Conservation (phyloP, 1,140 invertebrate genomes). For the Drosophila auraria region DNA sequence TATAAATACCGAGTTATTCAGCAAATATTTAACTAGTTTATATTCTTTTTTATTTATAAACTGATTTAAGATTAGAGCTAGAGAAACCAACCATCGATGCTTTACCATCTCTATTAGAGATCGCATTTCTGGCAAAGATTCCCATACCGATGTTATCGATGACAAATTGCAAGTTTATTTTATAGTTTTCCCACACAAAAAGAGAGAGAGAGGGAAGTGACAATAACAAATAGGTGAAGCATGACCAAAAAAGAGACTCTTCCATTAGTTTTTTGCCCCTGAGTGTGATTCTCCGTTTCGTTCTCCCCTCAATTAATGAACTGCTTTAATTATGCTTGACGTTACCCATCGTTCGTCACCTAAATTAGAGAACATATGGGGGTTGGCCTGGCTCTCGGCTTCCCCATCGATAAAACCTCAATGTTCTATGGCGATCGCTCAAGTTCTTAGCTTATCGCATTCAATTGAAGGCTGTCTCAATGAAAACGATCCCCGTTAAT, state of each 20-base stretch:
- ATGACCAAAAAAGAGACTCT: constrained; percentile 26
- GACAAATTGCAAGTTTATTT: constrained; percentile 21
- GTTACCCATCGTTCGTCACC: constrained; percentile 18
- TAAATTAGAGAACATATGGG: constrained; percentile 27
- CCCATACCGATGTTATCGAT: neutral
- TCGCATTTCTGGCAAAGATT: neutral
- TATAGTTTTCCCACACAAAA: neutral
- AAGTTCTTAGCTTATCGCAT: constrained; percentile 39
- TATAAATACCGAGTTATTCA: no score
- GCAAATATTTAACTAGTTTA: no score
- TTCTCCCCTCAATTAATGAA: constrained; percentile 37
- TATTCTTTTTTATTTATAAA: no score
- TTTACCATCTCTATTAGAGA: constrained; percentile 1
- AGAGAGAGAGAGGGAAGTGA: neutral
- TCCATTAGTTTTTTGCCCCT: constrained; percentile 12
- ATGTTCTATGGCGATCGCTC: constrained; percentile 6
- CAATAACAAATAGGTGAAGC: constrained; percentile 30
- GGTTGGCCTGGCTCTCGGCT: constrained; percentile 1
- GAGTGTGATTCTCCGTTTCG: constrained; percentile 28
- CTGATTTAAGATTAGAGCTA: no score
- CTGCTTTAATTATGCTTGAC: constrained; percentile 54
- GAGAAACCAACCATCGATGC: neutral
- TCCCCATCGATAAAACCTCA: constrained; percentile 13
- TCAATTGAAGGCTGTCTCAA: constrained; percentile 48
- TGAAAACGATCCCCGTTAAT: constrained; percentile 32